phyloP scores from a whole-genome alignment of 2,113 vertebrate genomes.

The Perognathus longimembris region DNA sequence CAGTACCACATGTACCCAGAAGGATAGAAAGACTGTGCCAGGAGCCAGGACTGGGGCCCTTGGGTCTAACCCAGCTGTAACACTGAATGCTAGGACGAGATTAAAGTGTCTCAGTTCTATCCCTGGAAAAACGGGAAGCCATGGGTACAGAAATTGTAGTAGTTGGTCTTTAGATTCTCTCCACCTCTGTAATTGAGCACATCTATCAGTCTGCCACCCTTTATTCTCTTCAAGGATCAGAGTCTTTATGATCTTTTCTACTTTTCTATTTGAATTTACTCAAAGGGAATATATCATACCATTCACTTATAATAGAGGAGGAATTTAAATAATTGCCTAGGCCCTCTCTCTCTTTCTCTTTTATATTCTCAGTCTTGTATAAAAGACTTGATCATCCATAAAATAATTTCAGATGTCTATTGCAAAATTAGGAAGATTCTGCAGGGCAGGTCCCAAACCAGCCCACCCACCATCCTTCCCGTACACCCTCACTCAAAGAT shows the following conservation, averaged over 20 bases:
- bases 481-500: not conserved
- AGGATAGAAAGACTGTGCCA: not conserved
- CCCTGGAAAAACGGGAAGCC: not conserved
- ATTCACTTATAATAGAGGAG: slow-evolving; percentile 2
- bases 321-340: slow-evolving; percentile 48
- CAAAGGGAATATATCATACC: not conserved
- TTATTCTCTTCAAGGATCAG: not conserved
- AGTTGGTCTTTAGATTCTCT: not conserved
- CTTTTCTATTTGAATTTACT: slow-evolving; percentile 29
- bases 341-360: not conserved
- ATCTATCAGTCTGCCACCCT: not conserved
- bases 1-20: not conserved
- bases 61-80: not conserved
- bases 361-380: slow-evolving; percentile 21
- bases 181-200: not conserved
- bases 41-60: not conserved
- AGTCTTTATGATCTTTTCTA: slow-evolving; percentile 46
- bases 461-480: not conserved
- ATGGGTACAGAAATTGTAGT: not conserved
- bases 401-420: slow-evolving; percentile 5
- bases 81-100: not conserved
- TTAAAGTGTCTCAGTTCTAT: not conserved
- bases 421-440: slow-evolving; percentile 32
- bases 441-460: not conserved
- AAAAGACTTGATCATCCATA: not conserved